Base-by-base conservation (phyloP, 2,113 vertebrate genomes). In the Anas platyrhynchos region DNA sequence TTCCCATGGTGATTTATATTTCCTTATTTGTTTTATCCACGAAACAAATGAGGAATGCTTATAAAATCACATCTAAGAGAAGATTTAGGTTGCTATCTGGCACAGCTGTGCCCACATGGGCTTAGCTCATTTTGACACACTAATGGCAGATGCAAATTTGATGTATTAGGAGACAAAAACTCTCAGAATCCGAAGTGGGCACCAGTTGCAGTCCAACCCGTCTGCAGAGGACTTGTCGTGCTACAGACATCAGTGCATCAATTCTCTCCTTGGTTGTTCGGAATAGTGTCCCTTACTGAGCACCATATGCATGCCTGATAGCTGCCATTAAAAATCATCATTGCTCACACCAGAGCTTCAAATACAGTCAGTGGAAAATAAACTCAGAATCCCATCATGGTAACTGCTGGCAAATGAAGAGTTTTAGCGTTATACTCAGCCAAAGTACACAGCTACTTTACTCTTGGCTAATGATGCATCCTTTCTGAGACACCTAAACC, bases 291-390 rank as follows among this genome's bases (percentile, higher is more conserved):
- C 91, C 96, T 91, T 71, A n/a, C 92, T 73, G 94, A 94, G 96
- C 86, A 92, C 94, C 96, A 96, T 95, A 96, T 96, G 93, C 83
- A 75, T 76, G 86, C 54, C 86, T 95, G 96, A 96, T 96, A 95
- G 94, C 94, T 97, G 94, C 96, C 95, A 94, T 96, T 96, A 95
- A 96, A 97, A 96, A 94, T 84, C 95, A 94, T 96, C 94, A 95
- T 22, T 79, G 84, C 93, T 89, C 93, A 79, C 94, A 95, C 94
- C 84, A 91, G 86, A 79, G 78, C 71, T 74, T 95, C 86, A 91
- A 52, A 95, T 71, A 91, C 89, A 92, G 83, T 46, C 85, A 89
- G 91, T 52, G 80, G 94, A 96, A 97, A 96, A 96, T 93, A 91
- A 95, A 88, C 83, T 93, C 93, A 83, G 91, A 67, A 88, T 81